Evolutionary conservation across 64 coral and sea anemone genomes (phyloP).

Genomic region (Hydrozoanthus tunicans): DNA sequence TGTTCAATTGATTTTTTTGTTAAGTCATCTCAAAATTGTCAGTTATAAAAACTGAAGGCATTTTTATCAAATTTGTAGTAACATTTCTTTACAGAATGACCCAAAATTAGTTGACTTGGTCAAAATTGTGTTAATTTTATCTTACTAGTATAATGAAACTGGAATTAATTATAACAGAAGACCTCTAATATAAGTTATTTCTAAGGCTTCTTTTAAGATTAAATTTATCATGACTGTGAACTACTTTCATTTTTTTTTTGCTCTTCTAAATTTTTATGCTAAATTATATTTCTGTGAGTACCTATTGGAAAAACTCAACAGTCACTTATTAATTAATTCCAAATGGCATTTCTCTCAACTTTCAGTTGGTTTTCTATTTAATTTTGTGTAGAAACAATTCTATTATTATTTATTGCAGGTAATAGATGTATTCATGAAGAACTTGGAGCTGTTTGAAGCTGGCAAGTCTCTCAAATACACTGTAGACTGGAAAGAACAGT

Average conservation of each 20-base stretch:
- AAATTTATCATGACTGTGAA: too few relatives aligned
- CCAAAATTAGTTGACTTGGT: background rate
- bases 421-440: constrained; percentile 7
- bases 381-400: background rate
- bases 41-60: too few relatives aligned
- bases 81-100: background rate
- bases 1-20: background rate
- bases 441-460: constrained; percentile 51
- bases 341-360: background rate
- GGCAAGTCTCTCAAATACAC: background rate
- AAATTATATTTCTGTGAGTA: too few relatives aligned
- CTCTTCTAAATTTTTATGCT: background rate
- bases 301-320: too few relatives aligned
- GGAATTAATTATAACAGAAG: background rate
- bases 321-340: too few relatives aligned
- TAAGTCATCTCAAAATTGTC: too few relatives aligned
- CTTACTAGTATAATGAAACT: background rate
- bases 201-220: too few relatives aligned
- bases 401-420: constrained; percentile 2
- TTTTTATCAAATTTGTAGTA: too few relatives aligned
- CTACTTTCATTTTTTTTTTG: too few relatives aligned
- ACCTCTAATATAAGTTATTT: background rate
- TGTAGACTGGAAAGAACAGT: constrained; percentile 40
- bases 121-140: background rate
- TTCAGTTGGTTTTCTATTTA: background rate